Evolutionary conservation across 1,140 invertebrate genomes (phyloP), one percentile per base, ranked within the genome.

Genomic region (Camponotus floridanus): DNA sequence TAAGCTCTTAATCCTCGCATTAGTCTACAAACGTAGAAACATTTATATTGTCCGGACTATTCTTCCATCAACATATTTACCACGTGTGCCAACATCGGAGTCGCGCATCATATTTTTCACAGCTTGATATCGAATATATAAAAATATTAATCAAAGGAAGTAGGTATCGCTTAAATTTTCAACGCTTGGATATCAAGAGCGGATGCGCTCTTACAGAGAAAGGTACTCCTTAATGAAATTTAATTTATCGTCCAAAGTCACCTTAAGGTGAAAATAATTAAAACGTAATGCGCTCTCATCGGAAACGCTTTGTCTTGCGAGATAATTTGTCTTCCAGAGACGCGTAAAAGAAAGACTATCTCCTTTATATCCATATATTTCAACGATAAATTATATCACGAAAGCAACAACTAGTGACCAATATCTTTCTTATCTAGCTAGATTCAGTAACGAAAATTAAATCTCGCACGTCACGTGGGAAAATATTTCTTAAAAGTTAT

Each of bases 261-360:
- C 68, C 79, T 73, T 73, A 83, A 83, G 70, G n/a, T 55, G 67
- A 48, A 55, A 67, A 74, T 83, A 83, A 83, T 83, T 83, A 83
- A 83, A 74, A 59, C 55, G 55, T 81, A 81, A 83, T 73, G 39
- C 79, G 36, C 55, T 73, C 67, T 61, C 68, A 61, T 73, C 67
- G 79, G 61, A 74, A 83, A 61, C 57, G 79, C 68, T 74, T 83
- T 74, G 79, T 73, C 68, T 74, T 45, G 55, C 39, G 39, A 61
- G 26, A 51, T 81, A 73, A 81, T 81, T 81, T 61, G 79, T 81
- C 79, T 73, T 81, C 26, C 26, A n/a, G 67, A 71, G 18, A 73
- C 70, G 48, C 31, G 70, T 36, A 11, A 18, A 73, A 73, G 70
- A 71, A 81, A 2, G 6, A 80, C 8, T 59, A 18, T 42, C 15